Percentiles rank a stretch among this genome's conserved stretches.
These are phyloP conservation scores for Drosophila ustulata DNA, from an alignment of 2,888 invertebrate species.

Conservation along the genomic window DNA sequence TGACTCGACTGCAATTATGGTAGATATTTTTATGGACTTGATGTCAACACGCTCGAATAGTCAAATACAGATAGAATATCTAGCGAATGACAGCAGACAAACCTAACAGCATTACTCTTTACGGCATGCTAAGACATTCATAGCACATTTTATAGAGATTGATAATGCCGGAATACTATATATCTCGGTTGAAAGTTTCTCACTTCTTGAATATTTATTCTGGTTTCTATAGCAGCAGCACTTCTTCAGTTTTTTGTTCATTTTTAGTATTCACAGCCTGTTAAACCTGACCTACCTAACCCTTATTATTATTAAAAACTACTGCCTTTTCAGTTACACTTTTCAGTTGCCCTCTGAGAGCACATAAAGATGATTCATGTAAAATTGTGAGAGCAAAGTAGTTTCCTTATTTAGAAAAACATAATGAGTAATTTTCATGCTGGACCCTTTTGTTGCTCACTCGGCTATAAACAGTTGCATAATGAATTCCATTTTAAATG, in stretches of 20 bases:
- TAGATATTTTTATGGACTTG: slow-evolving; percentile 68
- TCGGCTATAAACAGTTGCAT: slow-evolving; percentile 20
- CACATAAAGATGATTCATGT: slow-evolving; percentile 12
- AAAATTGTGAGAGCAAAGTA: slow-evolving; percentile 11
- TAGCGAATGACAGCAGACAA: slow-evolving; percentile 24
- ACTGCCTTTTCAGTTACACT: not conserved
- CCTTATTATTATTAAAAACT: not conserved
- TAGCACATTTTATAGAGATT: slow-evolving; percentile 1
- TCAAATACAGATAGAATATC: slow-evolving; percentile 24
- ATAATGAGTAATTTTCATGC: slow-evolving; percentile 36
- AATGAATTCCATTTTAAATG: slow-evolving; percentile 51
- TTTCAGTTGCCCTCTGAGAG: not conserved
- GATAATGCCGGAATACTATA: not conserved
- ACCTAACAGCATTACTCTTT: slow-evolving; percentile 4
- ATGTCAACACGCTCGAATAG: slow-evolving; percentile 45
- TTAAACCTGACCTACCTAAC: not conserved
- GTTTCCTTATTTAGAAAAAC: slow-evolving; percentile 32
- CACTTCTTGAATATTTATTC: not conserved
- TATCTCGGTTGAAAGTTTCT: not conserved
- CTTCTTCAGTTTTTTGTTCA: not conserved
- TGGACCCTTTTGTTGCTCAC: slow-evolving; percentile 5
- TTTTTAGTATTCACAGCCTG: not conserved
- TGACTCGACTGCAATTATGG: slow-evolving; percentile 74
- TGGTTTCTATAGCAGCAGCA: not conserved
- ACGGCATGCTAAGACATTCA: slow-evolving; percentile 1